A percentile compares a stretch with the other conserved stretches of the same genome.
phyloP scores from a whole-genome alignment of 2,888 invertebrate species.

The Patella caerulea region DNA sequence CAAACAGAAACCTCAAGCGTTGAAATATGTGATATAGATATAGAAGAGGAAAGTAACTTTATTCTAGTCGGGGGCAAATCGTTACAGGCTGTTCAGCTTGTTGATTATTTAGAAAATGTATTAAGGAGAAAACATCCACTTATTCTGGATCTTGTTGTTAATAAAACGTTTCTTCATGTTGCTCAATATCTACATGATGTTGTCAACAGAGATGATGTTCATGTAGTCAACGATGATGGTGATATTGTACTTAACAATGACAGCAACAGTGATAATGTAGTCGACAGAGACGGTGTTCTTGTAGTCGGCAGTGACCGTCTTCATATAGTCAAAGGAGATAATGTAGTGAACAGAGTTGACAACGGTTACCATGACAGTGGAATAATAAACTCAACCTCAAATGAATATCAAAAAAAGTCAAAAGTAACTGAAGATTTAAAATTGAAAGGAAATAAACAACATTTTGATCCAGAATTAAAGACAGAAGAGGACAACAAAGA shows the following conservation, averaged over 20 bases:
- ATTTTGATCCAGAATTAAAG: neutral
- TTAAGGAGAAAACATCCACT: slow-evolving; percentile 46
- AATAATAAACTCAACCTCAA: slow-evolving; percentile 4
- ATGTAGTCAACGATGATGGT: too few species aligned
- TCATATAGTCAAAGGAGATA: too few species aligned
- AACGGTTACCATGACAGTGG: neutral
- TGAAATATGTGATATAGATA: neutral
- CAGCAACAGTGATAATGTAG: too few species aligned
- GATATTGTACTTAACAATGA: too few species aligned
- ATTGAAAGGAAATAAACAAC: neutral
- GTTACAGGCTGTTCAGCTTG: slow-evolving; percentile 78
- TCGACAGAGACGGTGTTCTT: too few species aligned
- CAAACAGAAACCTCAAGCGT: too few species aligned
- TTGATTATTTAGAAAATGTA: slow-evolving; percentile 75
- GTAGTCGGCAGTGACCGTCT: too few species aligned
- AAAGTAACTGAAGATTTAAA: neutral
- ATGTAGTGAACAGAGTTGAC: neutral
- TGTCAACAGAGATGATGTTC: neutral
- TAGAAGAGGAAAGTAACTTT: slow-evolving; percentile 54
- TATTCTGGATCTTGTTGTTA: slow-evolving; percentile 65
- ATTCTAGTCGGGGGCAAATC: slow-evolving; percentile 79
- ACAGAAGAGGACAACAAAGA: too few species aligned
- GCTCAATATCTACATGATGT: slow-evolving; percentile 33
- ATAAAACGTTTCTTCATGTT: slow-evolving; percentile 52
- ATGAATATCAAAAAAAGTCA: neutral